These are phyloP conservation scores for Scomber colias DNA, from an alignment of 2,113 vertebrate species.

Conservation along the genomic window DNA sequence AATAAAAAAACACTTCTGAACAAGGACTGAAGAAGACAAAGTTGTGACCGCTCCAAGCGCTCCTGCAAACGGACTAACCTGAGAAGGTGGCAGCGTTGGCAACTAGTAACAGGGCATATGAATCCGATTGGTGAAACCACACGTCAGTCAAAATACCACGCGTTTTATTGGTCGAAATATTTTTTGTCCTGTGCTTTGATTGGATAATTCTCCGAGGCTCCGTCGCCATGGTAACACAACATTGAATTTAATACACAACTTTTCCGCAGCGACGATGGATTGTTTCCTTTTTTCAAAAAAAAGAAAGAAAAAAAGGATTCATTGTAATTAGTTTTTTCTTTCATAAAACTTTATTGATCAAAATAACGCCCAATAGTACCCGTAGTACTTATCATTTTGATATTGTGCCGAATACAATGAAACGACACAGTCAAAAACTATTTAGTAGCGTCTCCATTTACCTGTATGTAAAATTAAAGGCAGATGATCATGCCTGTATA, in stretches of 20 bases:
- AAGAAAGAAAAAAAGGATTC: too few relatives aligned
- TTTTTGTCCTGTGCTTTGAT: constrained; percentile 5
- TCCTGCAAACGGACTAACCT: constrained; percentile 37
- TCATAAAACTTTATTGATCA: too few relatives aligned
- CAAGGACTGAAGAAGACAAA: too few relatives aligned
- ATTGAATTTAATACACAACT: not conserved
- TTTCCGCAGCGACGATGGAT: not conserved
- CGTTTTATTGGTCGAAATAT: constrained; percentile 42
- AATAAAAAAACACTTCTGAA: not conserved
- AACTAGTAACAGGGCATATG: fast-evolving
- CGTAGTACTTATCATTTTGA: too few relatives aligned
- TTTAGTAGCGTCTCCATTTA: too few relatives aligned
- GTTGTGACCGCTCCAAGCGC: not conserved
- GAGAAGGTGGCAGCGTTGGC: not conserved
- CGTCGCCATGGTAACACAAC: constrained; percentile 46
- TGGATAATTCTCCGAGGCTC: not conserved
- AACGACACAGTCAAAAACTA: too few relatives aligned
- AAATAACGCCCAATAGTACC: too few relatives aligned
- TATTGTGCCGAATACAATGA: too few relatives aligned
- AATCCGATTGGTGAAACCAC: constrained; percentile 15
- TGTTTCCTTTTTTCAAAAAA: too few relatives aligned
- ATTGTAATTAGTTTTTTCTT: too few relatives aligned
- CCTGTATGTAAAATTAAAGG: too few relatives aligned
- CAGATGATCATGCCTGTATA: too few relatives aligned
- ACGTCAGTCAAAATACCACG: not conserved